phyloP scores from a whole-genome alignment of 2,797 vertebrate species.

The Anas georgica region DNA sequence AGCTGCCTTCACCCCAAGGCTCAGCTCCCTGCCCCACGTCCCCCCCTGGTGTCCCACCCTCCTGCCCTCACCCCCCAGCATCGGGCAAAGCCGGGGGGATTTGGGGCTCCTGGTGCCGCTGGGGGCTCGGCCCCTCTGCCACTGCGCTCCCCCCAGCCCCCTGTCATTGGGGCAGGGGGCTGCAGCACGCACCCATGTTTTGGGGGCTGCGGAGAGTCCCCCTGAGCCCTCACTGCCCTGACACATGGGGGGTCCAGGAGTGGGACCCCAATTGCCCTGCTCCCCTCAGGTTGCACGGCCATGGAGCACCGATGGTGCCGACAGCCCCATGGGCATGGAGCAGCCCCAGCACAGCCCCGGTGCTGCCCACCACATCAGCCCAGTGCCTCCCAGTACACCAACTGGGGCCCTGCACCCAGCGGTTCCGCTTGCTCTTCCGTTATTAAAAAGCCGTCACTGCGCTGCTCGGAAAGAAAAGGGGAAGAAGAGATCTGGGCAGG shows the following conservation, averaged over 20 bases:
- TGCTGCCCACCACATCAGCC: not conserved
- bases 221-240: too few relatives aligned
- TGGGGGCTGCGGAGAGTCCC: not conserved
- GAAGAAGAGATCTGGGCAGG: not conserved
- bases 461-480: not conserved
- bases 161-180: too few relatives aligned
- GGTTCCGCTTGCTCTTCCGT: not conserved
- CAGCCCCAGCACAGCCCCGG: not conserved
- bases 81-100: too few relatives aligned
- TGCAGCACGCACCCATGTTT: not conserved
- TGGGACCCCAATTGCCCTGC: too few relatives aligned
- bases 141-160: rapidly evolving
- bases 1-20: not conserved
- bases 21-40: not conserved
- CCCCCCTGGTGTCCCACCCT: rapidly evolving
- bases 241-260: too few relatives aligned
- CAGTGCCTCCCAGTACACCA: not conserved
- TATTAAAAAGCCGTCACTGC: not conserved
- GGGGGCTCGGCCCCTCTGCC: not conserved
- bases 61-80: rapidly evolving
- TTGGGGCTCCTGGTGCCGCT: not conserved
- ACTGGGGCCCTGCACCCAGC: too few relatives aligned
- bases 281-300: too few relatives aligned
- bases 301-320: not conserved
- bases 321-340: not conserved